A percentile compares a stretch with the other conserved stretches of the same genome.
Conservation (phyloP, 64 coral and sea anemone species). For the Catalaphyllia jardinei region DNA sequence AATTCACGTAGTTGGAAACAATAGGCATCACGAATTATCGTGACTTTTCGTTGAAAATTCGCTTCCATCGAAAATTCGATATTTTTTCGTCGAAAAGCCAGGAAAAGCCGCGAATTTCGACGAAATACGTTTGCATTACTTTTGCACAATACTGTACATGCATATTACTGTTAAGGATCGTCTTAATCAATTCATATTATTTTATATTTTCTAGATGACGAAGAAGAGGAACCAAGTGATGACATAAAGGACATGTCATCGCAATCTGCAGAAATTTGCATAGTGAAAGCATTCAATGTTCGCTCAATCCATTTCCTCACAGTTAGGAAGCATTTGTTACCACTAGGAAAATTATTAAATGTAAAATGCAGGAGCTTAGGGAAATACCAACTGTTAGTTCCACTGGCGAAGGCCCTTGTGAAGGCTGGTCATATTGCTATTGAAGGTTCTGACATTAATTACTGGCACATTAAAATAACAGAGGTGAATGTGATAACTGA, state of each 20-base stretch:
- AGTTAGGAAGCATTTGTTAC: constrained; percentile 37
- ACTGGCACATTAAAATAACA: constrained; percentile 31
- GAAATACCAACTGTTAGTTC: constrained; percentile 65
- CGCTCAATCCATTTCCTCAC: constrained; percentile 28
- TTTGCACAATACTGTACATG: no score
- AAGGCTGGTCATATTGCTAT: constrained; percentile 51
- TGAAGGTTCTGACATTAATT: constrained; percentile 48
- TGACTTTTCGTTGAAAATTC: no score
- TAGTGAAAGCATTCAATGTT: constrained; percentile 26
- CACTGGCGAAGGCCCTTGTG: constrained; percentile 55
- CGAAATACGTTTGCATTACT: no score
- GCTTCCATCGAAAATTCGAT: no score
- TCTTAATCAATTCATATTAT: not conserved
- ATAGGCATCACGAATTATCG: no score
- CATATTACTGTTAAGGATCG: no score
- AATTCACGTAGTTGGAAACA: no score
- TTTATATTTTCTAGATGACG: not conserved
- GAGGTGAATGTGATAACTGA: constrained; percentile 17
- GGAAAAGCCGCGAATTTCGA: no score
- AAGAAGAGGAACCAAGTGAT: constrained; percentile 44
- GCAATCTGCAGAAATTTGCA: constrained; percentile 40
- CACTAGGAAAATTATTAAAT: constrained; percentile 44
- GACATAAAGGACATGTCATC: constrained; percentile 48
- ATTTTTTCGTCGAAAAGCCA: no score
- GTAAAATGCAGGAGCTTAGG: constrained; percentile 51